Base-by-base conservation (phyloP, 1,140 invertebrate species). In the Drosophila pachea region DNA sequence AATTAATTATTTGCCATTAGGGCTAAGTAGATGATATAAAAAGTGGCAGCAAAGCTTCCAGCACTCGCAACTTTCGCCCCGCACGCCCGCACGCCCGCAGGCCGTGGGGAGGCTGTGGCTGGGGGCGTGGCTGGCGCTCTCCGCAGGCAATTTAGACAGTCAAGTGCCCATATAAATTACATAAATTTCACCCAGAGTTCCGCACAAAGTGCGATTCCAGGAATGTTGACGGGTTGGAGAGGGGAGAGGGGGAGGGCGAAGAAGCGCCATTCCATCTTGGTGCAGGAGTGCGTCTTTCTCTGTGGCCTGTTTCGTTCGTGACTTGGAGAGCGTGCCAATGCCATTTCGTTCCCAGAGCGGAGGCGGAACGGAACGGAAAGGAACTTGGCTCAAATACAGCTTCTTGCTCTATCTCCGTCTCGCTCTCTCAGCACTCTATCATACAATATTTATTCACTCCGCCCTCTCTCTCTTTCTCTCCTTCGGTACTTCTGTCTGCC, bases 1-100 rank as follows among this genome's bases (percentile, higher is more conserved):
- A 89, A 89, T 89, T 89, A 89, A 89, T 89, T 89, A 89, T 89
- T 89, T 89, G 88, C 87, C 87, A 89, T 89, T 89, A 89, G 75
- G 86, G 79, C 76, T 83, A 88, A 88, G 87, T 81, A 86, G 82
- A 78, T 79, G 86, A 86, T 81, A 87, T 79, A 88, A 89, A 89
- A 79, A 83, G 75, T 78, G 79, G 68, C 56, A 75, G 68, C 69
- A 79, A 52, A 77, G 74, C 22, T 22, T 22, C 22, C 67, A 58
- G 36, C 38, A 55, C 64, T 33, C 14, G 56, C 38, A 31, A 35
- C 8, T 14, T 43, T 14, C 40, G 12, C 12, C 38, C 8, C 11
- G 11, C 11, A n/a, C n/a, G n/a, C n/a, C n/a, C n/a, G n/a, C n/a
- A n/a, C n/a, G n/a, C n/a, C 9, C 3, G 3, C 4, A 8, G 12